These are phyloP conservation scores for Coilia nasus DNA, from an alignment of 2,797 vertebrate species.

Conservation along the genomic window DNA sequence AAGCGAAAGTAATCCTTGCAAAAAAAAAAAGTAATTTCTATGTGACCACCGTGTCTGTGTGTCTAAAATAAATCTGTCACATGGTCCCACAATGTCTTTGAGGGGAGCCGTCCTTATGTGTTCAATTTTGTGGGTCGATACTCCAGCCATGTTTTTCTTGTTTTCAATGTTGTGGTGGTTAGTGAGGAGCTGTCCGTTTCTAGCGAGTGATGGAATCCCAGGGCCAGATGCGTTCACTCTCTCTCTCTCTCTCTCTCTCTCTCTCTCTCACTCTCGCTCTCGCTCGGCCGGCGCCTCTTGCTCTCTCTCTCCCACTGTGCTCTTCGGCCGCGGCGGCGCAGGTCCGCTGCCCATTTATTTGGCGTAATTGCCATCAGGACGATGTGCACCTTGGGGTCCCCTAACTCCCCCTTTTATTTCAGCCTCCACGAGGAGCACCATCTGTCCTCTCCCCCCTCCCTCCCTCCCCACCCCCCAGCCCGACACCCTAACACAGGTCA, in stretches of 20 bases:
- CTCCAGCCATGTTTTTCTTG: conserved; percentile 9
- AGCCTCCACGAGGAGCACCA: conserved; percentile 94
- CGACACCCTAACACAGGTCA: conserved; percentile 63
- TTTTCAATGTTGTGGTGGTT: neutral
- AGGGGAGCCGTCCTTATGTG: neutral
- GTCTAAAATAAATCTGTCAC: neutral
- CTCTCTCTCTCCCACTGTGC: conserved; percentile 81
- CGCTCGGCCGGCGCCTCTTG: conserved; percentile 65
- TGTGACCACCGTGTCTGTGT: neutral
- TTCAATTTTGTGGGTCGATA: neutral
- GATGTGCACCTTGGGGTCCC: conserved; percentile 91
- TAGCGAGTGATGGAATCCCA: conserved; percentile 82
- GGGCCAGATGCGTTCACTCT: conserved; percentile 90
- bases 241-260: conserved; percentile 56
- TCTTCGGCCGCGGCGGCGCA: conserved; percentile 77
- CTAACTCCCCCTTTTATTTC: conserved; percentile 98
- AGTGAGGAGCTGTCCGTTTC: conserved; percentile 61
- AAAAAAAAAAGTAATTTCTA: neutral
- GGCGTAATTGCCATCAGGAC: conserved; percentile 95
- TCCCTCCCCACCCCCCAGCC: conserved; percentile 66
- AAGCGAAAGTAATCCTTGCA: neutral
- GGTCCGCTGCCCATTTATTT: conserved; percentile 96
- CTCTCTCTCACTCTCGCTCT: no score
- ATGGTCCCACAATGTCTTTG: neutral
- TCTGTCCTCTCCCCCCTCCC: conserved; percentile 85